These are phyloP conservation scores for Mionectes olivaceus DNA, from an alignment of 2,797 vertebrate species.

Conservation along the genomic window DNA sequence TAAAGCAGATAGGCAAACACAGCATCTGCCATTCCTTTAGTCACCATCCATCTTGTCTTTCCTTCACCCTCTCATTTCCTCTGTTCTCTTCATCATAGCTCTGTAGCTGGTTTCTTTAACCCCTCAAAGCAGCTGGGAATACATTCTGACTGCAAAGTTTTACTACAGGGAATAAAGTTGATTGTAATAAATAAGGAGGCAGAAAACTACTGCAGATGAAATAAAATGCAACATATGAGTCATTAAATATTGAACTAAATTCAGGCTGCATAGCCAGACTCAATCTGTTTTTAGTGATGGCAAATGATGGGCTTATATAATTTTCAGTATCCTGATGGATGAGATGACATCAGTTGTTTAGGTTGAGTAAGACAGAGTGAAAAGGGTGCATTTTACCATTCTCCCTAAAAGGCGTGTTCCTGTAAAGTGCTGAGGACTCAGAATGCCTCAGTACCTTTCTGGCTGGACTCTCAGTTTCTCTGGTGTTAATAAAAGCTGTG, in stretches of 20 bases:
- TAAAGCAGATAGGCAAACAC: background rate
- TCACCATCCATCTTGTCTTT: conserved; percentile 4
- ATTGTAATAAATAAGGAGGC: conserved; percentile 58
- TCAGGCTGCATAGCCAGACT: background rate
- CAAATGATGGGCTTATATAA: conserved; percentile 30
- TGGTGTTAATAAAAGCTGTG: background rate
- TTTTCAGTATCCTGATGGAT: conserved; percentile 34
- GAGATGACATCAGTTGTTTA: background rate
- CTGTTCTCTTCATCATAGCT: background rate
- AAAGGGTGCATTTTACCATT: background rate
- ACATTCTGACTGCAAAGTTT: background rate
- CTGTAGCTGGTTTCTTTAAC: background rate
- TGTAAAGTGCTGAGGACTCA: background rate
- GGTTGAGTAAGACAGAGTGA: background rate
- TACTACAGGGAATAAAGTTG: background rate
- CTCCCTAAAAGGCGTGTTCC: background rate
- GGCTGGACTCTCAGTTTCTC: background rate
- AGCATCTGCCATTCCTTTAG: background rate
- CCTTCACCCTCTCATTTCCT: background rate
- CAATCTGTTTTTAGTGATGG: conserved; percentile 24
- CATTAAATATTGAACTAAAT: conserved; percentile 52
- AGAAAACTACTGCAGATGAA: conserved; percentile 38
- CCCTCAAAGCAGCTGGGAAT: conserved; percentile 9
- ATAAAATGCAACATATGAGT: conserved; percentile 8
- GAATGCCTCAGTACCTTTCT: background rate